Conservation (phyloP, 2,113 vertebrate species). For the Polyodon spathula region DNA sequence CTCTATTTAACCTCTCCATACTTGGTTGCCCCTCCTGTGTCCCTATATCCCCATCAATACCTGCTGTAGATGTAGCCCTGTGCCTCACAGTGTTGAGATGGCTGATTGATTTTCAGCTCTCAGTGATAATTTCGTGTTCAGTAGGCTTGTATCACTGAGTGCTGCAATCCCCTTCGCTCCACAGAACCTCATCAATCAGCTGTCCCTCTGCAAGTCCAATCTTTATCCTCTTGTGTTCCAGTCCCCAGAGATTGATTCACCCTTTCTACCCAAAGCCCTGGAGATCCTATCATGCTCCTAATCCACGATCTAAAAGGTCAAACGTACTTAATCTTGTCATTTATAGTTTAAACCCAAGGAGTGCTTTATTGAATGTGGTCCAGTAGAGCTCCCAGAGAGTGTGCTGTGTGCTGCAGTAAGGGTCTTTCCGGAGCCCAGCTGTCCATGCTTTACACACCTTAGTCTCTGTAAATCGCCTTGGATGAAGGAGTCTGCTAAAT, state of each 20-base stretch:
- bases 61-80: constrained; percentile 13
- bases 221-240: background rate
- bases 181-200: constrained; percentile 48
- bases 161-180: constrained; percentile 36
- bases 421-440: no score
- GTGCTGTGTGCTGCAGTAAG: no score
- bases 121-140: constrained; percentile 45
- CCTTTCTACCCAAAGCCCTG: constrained; percentile 2
- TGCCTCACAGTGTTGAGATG: constrained; percentile 11
- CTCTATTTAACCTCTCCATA: no score
- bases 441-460: no score
- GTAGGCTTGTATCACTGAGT: constrained; percentile 32
- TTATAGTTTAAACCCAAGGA: background rate
- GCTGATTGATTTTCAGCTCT: constrained; percentile 41
- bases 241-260: constrained; percentile 6
- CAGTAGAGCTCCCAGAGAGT: no score
- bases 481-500: no score
- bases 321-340: background rate
- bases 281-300: constrained; percentile 9
- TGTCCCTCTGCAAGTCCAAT: constrained; percentile 7
- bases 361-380: no score
- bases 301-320: constrained; percentile 9
- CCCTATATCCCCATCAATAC: constrained; percentile 4
- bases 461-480: no score
- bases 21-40: no score